phyloP scores from a whole-genome alignment of 2,888 invertebrate genomes.

The Megamerina dolium region DNA sequence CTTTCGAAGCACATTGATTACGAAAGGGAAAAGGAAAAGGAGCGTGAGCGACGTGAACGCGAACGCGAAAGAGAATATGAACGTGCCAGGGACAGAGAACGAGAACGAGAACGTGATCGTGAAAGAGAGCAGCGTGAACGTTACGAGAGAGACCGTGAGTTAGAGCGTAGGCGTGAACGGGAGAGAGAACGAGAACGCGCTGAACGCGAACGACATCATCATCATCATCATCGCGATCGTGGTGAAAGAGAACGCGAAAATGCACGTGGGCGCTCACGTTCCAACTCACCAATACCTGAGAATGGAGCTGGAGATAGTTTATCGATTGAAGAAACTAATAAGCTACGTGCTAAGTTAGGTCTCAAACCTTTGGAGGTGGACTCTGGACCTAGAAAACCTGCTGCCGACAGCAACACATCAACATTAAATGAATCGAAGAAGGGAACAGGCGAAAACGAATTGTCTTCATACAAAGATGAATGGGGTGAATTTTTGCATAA shows the following conservation, averaged over 20 bases:
- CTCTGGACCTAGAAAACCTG: conserved; percentile 31
- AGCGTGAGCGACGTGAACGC: conserved; percentile 9
- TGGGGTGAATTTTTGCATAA: conserved; percentile 81
- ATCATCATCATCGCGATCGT: conserved; percentile 16
- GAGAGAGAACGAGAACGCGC: conserved; percentile 21
- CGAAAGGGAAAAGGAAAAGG: conserved; percentile 13
- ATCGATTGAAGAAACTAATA: conserved; percentile 81
- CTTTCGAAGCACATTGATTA: conserved; percentile 34
- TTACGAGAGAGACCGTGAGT: conserved; percentile 11
- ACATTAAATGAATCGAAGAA: conserved; percentile 14
- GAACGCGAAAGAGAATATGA: conserved; percentile 22
- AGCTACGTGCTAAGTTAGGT: conserved; percentile 85
- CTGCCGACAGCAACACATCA: conserved; percentile 13
- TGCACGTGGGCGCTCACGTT: conserved; percentile 27
- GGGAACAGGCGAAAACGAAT: conserved; percentile 30
- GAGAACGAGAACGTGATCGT: conserved; percentile 23
- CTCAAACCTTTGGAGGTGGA: conserved; percentile 81
- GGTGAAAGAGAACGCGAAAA: conserved; percentile 27
- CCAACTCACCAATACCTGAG: conserved; percentile 44
- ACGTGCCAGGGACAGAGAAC: conserved; percentile 20
- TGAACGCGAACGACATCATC: conserved; percentile 22
- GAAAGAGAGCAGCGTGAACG: conserved; percentile 17
- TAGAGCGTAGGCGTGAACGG: conserved; percentile 22
- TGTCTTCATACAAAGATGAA: conserved; percentile 43
- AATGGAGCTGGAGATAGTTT: conserved; percentile 55